Percentiles rank a stretch among this genome's conserved stretches.
Conservation (phyloP, 2,888 invertebrate species). For the Galerucella calmariensis region DNA sequence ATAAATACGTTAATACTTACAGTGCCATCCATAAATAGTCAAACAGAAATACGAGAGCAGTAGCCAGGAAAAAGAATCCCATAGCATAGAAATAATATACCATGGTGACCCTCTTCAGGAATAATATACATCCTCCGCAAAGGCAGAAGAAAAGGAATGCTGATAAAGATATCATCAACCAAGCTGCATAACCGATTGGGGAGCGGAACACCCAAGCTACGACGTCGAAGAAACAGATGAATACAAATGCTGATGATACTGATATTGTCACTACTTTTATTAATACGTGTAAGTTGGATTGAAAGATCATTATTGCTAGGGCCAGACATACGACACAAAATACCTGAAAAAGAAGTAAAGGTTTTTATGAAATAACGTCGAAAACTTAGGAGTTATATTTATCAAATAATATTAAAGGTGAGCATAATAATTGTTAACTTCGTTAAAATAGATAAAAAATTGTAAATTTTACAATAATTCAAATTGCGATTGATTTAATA, state of each 20-base stretch:
- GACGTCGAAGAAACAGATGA: slow-evolving; percentile 17
- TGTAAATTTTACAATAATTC: too few species aligned
- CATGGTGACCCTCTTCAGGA: slow-evolving; percentile 17
- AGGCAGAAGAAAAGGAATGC: slow-evolving; percentile 14
- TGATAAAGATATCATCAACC: slow-evolving; percentile 22
- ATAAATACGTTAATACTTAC: slow-evolving; percentile 20
- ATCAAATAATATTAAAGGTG: too few species aligned
- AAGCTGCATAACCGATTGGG: slow-evolving; percentile 8
- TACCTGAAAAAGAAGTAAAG: slow-evolving; percentile 16
- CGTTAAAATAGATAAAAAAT: too few species aligned
- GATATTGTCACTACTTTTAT: slow-evolving; percentile 14
- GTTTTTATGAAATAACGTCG: too few species aligned
- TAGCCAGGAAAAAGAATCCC: neutral
- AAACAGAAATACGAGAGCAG: slow-evolving; percentile 19
- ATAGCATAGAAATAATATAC: neutral
- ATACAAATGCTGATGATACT: neutral
- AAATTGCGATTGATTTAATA: too few species aligned
- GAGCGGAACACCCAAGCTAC: neutral
- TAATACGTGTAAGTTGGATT: slow-evolving; percentile 8
- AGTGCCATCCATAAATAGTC: slow-evolving; percentile 24
- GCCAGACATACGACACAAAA: slow-evolving; percentile 13
- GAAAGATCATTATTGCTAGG: neutral
- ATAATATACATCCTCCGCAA: slow-evolving; percentile 11
- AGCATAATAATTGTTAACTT: too few species aligned
- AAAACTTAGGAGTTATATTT: too few species aligned